Evolutionary conservation across 2,113 vertebrate genomes (phyloP).

Genomic region (Hippocampus abdominalis): DNA sequence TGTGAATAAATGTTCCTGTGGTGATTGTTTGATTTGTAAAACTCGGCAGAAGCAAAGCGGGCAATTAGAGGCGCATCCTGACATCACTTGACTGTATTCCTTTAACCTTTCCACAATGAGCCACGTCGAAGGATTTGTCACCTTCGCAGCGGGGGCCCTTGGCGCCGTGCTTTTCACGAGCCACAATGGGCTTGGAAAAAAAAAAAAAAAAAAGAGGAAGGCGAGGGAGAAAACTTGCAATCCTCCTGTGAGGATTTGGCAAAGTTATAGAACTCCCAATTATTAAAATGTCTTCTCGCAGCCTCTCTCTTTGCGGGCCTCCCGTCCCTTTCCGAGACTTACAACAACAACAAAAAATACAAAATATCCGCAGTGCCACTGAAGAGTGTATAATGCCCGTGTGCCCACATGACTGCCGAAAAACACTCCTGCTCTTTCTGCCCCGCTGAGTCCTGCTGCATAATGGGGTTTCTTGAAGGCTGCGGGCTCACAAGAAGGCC

Average conservation of each 20-base stretch:
- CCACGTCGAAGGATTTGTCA: conserved; percentile 81
- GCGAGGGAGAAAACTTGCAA: conserved; percentile 63
- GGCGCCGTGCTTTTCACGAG: conserved; percentile 71
- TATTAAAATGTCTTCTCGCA: conserved; percentile 77
- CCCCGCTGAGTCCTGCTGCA: conserved; percentile 79
- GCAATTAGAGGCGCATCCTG: conserved; percentile 76
- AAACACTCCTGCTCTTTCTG: conserved; percentile 80
- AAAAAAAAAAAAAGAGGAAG: conserved; percentile 11
- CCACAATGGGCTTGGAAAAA: conserved; percentile 70
- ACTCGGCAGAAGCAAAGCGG: conserved; percentile 62
- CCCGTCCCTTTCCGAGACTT: conserved; percentile 78
- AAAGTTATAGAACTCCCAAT: conserved; percentile 83
- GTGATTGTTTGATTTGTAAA: conserved; percentile 74
- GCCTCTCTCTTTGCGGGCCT: conserved; percentile 63
- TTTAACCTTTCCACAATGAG: conserved; percentile 75
- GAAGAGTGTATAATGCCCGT: conserved; percentile 80
- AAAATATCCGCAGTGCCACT: conserved; percentile 75
- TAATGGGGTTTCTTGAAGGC: conserved; percentile 80
- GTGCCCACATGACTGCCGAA: conserved; percentile 79
- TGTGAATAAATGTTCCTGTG: conserved; percentile 14
- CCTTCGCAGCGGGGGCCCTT: conserved; percentile 73
- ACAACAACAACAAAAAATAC: conserved; percentile 64
- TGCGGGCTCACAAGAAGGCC: conserved; percentile 75
- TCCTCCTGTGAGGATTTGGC: conserved; percentile 78
- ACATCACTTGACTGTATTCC: conserved; percentile 72